Evolutionary conservation across 1,140 invertebrate genomes (phyloP), one percentile per base, ranked within the genome.

Genomic region (Hirudo medicinalis): DNA sequence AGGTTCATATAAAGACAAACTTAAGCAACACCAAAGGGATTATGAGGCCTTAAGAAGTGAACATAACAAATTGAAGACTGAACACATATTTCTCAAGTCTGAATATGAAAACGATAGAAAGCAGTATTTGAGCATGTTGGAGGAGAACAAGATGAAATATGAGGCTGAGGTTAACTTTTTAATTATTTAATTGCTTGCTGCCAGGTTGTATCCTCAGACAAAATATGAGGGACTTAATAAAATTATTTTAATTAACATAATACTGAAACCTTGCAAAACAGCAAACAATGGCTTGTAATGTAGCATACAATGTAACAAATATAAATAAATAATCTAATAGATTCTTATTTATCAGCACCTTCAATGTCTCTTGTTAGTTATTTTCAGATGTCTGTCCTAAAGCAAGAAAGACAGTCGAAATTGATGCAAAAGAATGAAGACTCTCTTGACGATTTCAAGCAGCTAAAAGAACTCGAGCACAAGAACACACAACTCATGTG

Each of bases 81-180:
- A 63, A 32, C 22, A 63, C 57, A 63, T 32, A 22, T 63, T 63
- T 15, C 57, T 63, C 22, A 63, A 63, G 57, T 25, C 22, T 63
- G 57, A 63, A 63, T 63, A 63, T 63, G 57, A 63, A 25, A 63
- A 63, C 17, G 57, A 63, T 32, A 8, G 57, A 63, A 22, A 25
- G 57, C 57, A 63, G 20, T 32, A 63, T 63, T 63, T 32, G 22
- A 63, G 19, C 29, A 22, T 63, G 57, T 15, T 63, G 29, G 57
- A 63, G 19, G 29, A 63, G 11, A 25, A 25, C 22, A 63, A 63
- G 57, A 25, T 63, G 57, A 63, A 63, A 32, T 32, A 63, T 32
- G 57, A 63, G 29, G 29, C 57, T 63, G 57, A 63, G 57, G 57
- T 63, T 63, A 49, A 49, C 13, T 49, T 11, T 9, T 49, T 17